Conservation (phyloP, 2,888 invertebrate species). For the Noctua comes region DNA sequence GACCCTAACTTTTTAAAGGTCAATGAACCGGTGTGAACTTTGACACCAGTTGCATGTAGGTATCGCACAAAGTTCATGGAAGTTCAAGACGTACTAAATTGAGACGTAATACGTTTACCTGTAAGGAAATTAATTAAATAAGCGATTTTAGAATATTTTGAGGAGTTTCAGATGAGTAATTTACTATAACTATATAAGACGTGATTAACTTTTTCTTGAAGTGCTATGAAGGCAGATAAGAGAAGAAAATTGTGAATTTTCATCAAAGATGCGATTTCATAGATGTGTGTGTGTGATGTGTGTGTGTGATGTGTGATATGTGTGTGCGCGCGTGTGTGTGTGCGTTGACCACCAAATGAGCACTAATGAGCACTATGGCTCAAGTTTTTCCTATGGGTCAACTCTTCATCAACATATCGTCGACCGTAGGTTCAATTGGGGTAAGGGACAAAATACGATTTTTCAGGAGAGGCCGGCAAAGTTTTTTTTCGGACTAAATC, state of each 20-base stretch:
- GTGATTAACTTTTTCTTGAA: background rate
- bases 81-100: constrained; percentile 32
- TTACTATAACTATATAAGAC: background rate
- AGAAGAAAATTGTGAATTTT: background rate
- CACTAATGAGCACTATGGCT: too few species aligned
- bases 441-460: too few species aligned
- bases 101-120: constrained; percentile 3
- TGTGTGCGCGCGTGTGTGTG: too few species aligned
- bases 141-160: background rate
- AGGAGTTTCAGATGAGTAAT: background rate
- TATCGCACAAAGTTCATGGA: constrained; percentile 32
- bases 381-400: background rate
- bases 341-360: background rate
- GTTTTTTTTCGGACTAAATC: too few species aligned
- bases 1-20: background rate
- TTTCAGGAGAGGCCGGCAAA: too few species aligned
- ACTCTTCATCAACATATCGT: too few species aligned
- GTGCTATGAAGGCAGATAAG: background rate
- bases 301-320: too few species aligned
- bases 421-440: too few species aligned
- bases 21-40: constrained; percentile 11
- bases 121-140: background rate
- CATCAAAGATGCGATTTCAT: background rate
- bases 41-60: constrained; percentile 23
- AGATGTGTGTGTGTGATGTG: too few species aligned